Percentiles rank a stretch among this genome's conserved stretches.
These are phyloP conservation scores for Chionomys nivalis DNA, from an alignment of 2,113 vertebrate species.

Conservation along the genomic window DNA sequence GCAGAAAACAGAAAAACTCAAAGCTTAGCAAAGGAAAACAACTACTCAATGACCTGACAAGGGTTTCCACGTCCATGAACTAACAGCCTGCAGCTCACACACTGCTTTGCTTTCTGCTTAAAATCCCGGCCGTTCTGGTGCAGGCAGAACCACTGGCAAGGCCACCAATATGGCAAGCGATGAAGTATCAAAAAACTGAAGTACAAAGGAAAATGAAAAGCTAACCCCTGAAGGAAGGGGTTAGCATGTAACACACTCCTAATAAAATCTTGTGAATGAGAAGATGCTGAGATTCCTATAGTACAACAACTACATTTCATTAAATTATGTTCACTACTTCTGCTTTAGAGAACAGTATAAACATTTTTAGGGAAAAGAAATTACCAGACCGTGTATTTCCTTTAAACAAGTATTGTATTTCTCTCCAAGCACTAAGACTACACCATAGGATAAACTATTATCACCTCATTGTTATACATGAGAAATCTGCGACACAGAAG, in stretches of 20 bases:
- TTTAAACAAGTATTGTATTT: constrained; percentile 34
- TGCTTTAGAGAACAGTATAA: neutral
- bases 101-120: neutral
- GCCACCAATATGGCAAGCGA: neutral
- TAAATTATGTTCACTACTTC: constrained; percentile 3
- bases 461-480: neutral
- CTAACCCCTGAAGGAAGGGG: neutral
- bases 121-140: neutral
- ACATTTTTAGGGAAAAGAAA: constrained; percentile 4
- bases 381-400: neutral
- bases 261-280: constrained; percentile 19
- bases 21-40: neutral
- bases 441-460: neutral
- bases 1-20: constrained; percentile 34
- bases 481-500: constrained; percentile 47
- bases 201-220: neutral
- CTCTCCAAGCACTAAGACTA: neutral
- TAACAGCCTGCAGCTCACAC: neutral
- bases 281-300: neutral
- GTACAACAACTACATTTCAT: neutral
- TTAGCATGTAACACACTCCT: neutral
- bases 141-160: neutral
- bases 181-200: neutral
- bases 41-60: neutral
- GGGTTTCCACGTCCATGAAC: neutral